Conservation (phyloP, 2,113 vertebrate genomes). For the Stegastes partitus region DNA sequence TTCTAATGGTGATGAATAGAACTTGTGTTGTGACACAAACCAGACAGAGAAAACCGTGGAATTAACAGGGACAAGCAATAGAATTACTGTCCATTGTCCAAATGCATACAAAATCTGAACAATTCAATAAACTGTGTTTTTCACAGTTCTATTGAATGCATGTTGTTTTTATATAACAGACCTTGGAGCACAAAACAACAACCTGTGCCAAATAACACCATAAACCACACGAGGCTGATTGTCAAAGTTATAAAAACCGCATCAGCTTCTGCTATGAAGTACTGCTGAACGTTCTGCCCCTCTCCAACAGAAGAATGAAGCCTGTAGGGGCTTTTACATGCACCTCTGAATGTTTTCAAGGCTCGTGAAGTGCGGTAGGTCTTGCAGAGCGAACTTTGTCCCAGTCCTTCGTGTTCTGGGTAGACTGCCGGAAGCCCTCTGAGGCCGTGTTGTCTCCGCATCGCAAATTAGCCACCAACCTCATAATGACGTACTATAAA, state of each 20-base stretch:
- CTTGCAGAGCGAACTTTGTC: neutral
- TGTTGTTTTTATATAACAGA: neutral
- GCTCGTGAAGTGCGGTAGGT: neutral
- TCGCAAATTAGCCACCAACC: conserved; percentile 33
- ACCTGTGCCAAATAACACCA: neutral
- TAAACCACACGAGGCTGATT: neutral
- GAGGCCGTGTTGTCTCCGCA: conserved; percentile 8
- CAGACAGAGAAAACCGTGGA: too few relatives aligned
- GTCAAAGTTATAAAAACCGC: neutral
- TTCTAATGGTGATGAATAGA: too few relatives aligned
- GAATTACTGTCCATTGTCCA: neutral
- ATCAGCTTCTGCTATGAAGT: neutral
- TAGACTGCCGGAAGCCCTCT: conserved; percentile 12
- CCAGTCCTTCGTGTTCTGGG: neutral
- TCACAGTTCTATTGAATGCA: too few relatives aligned
- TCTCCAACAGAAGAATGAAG: neutral
- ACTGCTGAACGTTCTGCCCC: neutral
- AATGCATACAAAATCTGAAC: neutral
- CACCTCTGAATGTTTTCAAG: neutral
- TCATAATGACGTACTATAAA: conserved; percentile 31
- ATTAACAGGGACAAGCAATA: neutral
- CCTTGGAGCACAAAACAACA: neutral
- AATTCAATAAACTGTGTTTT: too few relatives aligned
- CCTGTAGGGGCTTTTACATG: neutral
- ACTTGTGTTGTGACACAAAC: too few relatives aligned